Percentiles rank a stretch among this genome's conserved stretches.
Evolutionary conservation across 2,888 invertebrate species (phyloP).

Genomic region (Orchesella flavescens): DNA sequence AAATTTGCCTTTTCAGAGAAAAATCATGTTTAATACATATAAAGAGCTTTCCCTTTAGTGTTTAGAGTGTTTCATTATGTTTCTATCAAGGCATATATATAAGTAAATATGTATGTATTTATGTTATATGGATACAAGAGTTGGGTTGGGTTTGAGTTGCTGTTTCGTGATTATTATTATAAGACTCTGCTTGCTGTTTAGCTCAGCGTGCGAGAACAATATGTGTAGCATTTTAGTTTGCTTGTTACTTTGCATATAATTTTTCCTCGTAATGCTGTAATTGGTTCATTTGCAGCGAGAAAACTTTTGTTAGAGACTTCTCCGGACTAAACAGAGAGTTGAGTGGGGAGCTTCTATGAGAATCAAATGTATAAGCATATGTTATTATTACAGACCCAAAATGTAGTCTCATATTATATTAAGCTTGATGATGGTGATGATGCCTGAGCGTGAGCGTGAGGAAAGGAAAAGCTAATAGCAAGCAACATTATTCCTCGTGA

Average conservation of each 20-base stretch:
- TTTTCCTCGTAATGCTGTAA: slow-evolving; percentile 35
- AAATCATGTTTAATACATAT: not conserved
- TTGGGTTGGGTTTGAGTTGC: not conserved
- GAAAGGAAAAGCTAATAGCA: too few species aligned
- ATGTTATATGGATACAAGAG: slow-evolving; percentile 3
- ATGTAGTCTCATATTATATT: too few species aligned
- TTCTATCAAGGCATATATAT: too few species aligned
- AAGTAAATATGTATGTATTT: too few species aligned
- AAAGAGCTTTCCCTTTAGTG: not conserved
- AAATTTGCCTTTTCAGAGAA: slow-evolving; percentile 33
- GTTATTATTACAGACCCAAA: slow-evolving; percentile 11
- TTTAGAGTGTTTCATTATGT: too few species aligned
- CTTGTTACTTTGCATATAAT: slow-evolving; percentile 27
- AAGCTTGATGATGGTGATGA: too few species aligned
- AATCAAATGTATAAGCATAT: not conserved
- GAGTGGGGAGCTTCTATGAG: slow-evolving; percentile 5
- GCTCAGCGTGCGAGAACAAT: slow-evolving; percentile 36
- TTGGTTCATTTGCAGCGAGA: slow-evolving; percentile 38
- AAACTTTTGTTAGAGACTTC: slow-evolving; percentile 16
- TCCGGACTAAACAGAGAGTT: not conserved
- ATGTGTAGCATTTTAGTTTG: slow-evolving; percentile 20
- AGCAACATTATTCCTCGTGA: too few species aligned
- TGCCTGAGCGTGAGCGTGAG: too few species aligned
- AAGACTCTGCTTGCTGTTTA: slow-evolving; percentile 18
- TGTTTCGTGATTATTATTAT: slow-evolving; percentile 17